Percentiles rank a stretch among this genome's conserved stretches.
phyloP scores from a whole-genome alignment of 2,888 invertebrate species.

The Caenorhabditis sulstoni region DNA sequence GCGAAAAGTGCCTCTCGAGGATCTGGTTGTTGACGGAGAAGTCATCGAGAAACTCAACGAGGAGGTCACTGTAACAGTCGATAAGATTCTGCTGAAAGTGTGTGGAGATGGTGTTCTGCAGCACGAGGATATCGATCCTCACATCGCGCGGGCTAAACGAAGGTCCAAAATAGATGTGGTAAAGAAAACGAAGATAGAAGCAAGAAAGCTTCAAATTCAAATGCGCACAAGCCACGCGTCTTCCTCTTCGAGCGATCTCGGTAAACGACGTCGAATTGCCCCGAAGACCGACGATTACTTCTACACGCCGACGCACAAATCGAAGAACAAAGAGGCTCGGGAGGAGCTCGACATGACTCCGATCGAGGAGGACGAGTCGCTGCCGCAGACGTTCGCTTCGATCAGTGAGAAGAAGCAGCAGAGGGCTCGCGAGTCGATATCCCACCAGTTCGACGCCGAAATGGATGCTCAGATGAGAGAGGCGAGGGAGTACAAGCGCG shows the following conservation, averaged over 20 bases:
- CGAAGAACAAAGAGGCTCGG: neutral
- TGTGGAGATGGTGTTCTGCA: constrained; percentile 63
- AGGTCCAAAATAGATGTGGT: constrained; percentile 21
- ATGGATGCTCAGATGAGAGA: constrained; percentile 43
- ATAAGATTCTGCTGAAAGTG: constrained; percentile 52
- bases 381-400: neutral
- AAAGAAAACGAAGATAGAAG: constrained; percentile 9
- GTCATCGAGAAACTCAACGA: constrained; percentile 21
- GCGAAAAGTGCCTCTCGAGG: constrained; percentile 44
- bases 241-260: constrained; percentile 4
- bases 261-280: constrained; percentile 27
- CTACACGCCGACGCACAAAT: constrained; percentile 5
- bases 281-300: constrained; percentile 32
- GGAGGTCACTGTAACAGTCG: constrained; percentile 40
- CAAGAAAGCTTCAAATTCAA: constrained; percentile 26
- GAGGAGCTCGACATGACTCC: constrained; percentile 22
- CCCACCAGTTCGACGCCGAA: constrained; percentile 36
- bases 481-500: constrained; percentile 13
- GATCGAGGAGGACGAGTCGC: neutral
- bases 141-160: constrained; percentile 30
- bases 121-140: constrained; percentile 45
- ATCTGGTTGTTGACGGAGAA: constrained; percentile 25
- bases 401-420: constrained; percentile 26
- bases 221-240: constrained; percentile 20
- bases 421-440: constrained; percentile 26